These are phyloP conservation scores for Stegostoma tigrinum DNA, from an alignment of 2,113 vertebrate genomes.

Conservation along the genomic window DNA sequence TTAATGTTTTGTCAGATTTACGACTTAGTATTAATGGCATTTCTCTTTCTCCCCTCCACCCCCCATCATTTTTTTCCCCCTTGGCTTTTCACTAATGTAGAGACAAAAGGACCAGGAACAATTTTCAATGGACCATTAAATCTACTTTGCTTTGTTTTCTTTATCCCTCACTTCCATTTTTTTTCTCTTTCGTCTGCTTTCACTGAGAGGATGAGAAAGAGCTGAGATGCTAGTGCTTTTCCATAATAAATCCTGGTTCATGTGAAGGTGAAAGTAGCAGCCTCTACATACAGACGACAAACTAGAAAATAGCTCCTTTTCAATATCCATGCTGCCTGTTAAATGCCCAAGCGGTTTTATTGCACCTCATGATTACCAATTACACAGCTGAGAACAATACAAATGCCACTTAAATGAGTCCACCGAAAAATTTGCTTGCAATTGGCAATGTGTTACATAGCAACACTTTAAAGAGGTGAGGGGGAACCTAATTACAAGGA, in stretches of 20 bases:
- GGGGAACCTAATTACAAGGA: conserved; percentile 49
- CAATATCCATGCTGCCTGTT: conserved; percentile 46
- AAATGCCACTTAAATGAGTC: conserved; percentile 50
- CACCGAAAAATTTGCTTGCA: conserved; percentile 60
- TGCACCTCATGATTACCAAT: conserved; percentile 63
- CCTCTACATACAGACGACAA: conserved; percentile 45
- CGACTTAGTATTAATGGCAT: conserved; percentile 63
- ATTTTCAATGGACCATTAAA: conserved; percentile 71
- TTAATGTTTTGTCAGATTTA: conserved; percentile 89
- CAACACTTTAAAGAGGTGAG: conserved; percentile 56
- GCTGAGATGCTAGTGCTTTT: conserved; percentile 51
- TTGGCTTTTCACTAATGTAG: conserved; percentile 48
- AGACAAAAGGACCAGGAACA: conserved; percentile 67
- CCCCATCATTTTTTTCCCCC: conserved; percentile 53
- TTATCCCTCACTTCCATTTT: conserved; percentile 41
- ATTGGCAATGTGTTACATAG: conserved; percentile 61
- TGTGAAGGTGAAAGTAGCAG: conserved; percentile 57
- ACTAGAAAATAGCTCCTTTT: conserved; percentile 51
- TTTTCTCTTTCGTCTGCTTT: conserved; percentile 48
- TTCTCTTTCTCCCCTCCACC: conserved; percentile 50
- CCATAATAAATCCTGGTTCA: conserved; percentile 58
- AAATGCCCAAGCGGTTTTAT: conserved; percentile 57
- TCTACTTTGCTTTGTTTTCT: conserved; percentile 63
- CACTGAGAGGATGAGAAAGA: conserved; percentile 63
- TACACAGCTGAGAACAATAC: conserved; percentile 61